Percentiles rank a stretch among this genome's conserved stretches.
Conservation (phyloP, 2,888 invertebrate genomes). For the Acrobasis suavella region DNA sequence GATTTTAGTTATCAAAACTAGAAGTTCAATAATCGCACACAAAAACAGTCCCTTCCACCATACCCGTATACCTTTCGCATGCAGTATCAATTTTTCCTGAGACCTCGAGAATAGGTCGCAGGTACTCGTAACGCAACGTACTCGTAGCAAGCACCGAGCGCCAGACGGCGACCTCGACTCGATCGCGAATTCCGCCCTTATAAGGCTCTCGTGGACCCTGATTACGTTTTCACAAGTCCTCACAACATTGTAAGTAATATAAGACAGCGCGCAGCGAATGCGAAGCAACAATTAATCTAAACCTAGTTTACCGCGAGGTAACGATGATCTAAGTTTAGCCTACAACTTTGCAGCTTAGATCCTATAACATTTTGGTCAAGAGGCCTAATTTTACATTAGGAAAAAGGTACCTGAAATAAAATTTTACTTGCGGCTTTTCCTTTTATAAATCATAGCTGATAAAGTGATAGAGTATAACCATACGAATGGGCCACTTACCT, state of each 20-base stretch:
- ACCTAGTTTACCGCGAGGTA: too few species aligned
- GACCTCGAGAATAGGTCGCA: slow-evolving; percentile 22
- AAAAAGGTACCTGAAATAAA: too few species aligned
- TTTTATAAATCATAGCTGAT: too few species aligned
- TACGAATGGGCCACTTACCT: too few species aligned
- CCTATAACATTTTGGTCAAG: too few species aligned
- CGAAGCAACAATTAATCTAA: neutral
- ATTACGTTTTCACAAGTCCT: slow-evolving; percentile 42
- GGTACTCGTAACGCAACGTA: slow-evolving; percentile 21
- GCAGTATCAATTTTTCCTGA: neutral
- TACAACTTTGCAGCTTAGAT: too few species aligned
- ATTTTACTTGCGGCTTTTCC: too few species aligned
- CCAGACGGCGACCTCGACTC: slow-evolving; percentile 45
- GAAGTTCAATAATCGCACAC: slow-evolving; percentile 2
- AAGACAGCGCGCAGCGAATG: slow-evolving; percentile 1
- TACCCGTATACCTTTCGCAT: neutral
- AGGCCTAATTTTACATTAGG: too few species aligned
- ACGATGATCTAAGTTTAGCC: too few species aligned
- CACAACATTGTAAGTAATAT: slow-evolving; percentile 24
- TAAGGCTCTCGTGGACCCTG: slow-evolving; percentile 59
- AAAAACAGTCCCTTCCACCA: neutral
- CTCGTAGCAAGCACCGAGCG: slow-evolving; percentile 30
- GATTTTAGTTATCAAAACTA: neutral
- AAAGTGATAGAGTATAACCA: too few species aligned
- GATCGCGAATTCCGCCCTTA: slow-evolving; percentile 45